Percentiles rank a stretch among this genome's conserved stretches.
Evolutionary conservation across 2,113 vertebrate genomes (phyloP).

Genomic region (Elaphurus davidianus): DNA sequence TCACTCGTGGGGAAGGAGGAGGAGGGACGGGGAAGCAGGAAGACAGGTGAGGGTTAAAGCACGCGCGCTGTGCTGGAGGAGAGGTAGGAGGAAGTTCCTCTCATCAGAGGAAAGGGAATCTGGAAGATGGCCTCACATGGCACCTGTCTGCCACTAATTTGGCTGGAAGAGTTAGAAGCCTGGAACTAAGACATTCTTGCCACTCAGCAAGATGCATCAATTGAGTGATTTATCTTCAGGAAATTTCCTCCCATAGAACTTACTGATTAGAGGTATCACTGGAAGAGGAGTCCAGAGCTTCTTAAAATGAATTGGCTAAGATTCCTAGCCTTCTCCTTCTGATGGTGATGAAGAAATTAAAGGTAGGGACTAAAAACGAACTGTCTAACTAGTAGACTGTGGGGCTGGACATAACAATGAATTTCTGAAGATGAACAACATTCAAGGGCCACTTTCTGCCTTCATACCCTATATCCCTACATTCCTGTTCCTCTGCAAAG

Average conservation of each 20-base stretch:
- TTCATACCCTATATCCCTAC: neutral
- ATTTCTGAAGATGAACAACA: neutral
- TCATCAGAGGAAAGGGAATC: neutral
- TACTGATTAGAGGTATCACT: neutral
- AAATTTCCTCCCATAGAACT: neutral
- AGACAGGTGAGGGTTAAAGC: neutral
- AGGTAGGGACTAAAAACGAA: neutral
- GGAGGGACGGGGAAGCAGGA: neutral
- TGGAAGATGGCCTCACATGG: neutral
- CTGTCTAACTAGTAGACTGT: neutral
- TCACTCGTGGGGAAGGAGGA: neutral
- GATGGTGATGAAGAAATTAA: neutral
- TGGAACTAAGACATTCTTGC: neutral
- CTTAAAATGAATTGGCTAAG: neutral
- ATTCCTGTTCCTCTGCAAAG: neutral
- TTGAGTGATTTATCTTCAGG: neutral
- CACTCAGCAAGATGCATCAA: neutral
- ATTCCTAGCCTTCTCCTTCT: neutral
- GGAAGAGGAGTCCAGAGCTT: neutral
- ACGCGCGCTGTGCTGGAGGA: accelerated
- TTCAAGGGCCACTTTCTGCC: neutral
- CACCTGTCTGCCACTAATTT: neutral
- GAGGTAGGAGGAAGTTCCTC: neutral
- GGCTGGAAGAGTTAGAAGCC: neutral
- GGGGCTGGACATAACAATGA: too few relatives aligned